Base-by-base conservation (phyloP, 2,113 vertebrate genomes). In the Myiagra hebetior region DNA sequence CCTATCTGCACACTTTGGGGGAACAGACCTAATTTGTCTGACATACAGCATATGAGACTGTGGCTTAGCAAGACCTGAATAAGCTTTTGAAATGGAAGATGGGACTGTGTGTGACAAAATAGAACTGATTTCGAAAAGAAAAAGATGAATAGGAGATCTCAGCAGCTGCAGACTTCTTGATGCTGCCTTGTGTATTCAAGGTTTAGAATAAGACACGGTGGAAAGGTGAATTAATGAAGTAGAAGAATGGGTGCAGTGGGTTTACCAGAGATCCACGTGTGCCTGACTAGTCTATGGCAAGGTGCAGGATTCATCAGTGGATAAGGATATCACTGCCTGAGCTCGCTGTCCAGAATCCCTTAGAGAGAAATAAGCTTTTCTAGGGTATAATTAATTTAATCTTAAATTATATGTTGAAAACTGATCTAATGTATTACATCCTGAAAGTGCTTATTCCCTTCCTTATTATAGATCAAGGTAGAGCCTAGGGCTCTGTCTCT, bases 371-470 rank as follows among this genome's bases (percentile, higher is more conserved):
- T 33, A 80, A 50, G 39, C 75, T 93, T 90, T 95, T 65, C 76
- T 62, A 83, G 62, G 75, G 24, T 92, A 62, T 93, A 92, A 94
- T 95, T 94, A 94, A 95, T 80, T 91, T 80, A 84, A 92, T 85
- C 20, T 67, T 85, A 80, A 94, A 88, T 90, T 96, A 94, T 79
- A 80, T 90, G 75, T 65, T 94, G 92, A 87, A 85, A 95, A 74
- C 67, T 50, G 83, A 83, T 97, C 85, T 93, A 73, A 88, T 65
- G n/a, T 85, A 62, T 83, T 91, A 60, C 33, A 83, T 76, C 18
- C 67, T 76, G 46, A 53, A 86, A 69, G 75, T 46, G 59, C 85
- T 90, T 85, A 80, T 93, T 97, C 92, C 57, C 57, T 57, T 63
- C 81, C 63, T 53, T 69, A 41, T 65, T 78, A 83, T 5, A 95